Percentiles rank a stretch among this genome's conserved stretches.
Evolutionary conservation across 1,140 invertebrate species (phyloP).

Genomic region (Papilio helenus): DNA sequence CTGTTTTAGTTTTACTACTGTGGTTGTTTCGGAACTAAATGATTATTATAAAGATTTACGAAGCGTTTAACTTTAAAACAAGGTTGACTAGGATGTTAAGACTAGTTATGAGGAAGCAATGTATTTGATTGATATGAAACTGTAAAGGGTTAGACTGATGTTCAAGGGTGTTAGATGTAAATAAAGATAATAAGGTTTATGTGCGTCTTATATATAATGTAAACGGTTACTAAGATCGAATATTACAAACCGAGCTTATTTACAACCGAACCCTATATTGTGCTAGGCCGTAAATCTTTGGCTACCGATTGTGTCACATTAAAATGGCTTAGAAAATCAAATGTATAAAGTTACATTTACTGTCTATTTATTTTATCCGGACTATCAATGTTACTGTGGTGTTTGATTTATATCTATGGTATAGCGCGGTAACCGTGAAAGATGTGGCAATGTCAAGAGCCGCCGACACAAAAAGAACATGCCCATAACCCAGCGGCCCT

Average conservation of each 20-base stretch:
- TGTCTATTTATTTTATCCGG: background rate
- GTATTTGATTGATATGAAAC: conserved; percentile 51
- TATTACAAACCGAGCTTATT: background rate
- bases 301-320: too few species aligned
- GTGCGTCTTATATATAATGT: background rate
- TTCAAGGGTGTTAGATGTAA: conserved; percentile 24
- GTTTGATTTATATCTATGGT: conserved; percentile 50
- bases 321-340: too few species aligned
- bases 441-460: conserved; percentile 75
- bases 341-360: background rate
- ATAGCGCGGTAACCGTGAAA: conserved; percentile 53
- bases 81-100: conserved; percentile 28
- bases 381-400: background rate
- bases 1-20: background rate
- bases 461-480: conserved; percentile 65
- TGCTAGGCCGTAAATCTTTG: background rate
- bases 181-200: conserved; percentile 12
- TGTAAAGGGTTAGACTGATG: conserved; percentile 15
- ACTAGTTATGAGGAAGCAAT: conserved; percentile 46
- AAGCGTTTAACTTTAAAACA: conserved; percentile 23
- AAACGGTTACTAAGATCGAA: background rate
- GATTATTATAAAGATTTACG: conserved; percentile 11
- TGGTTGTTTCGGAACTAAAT: background rate
- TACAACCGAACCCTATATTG: background rate
- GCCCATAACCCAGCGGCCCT: conserved; percentile 66